phyloP scores from a whole-genome alignment of 2,797 vertebrate species.

The Sphenopsis melanotis region DNA sequence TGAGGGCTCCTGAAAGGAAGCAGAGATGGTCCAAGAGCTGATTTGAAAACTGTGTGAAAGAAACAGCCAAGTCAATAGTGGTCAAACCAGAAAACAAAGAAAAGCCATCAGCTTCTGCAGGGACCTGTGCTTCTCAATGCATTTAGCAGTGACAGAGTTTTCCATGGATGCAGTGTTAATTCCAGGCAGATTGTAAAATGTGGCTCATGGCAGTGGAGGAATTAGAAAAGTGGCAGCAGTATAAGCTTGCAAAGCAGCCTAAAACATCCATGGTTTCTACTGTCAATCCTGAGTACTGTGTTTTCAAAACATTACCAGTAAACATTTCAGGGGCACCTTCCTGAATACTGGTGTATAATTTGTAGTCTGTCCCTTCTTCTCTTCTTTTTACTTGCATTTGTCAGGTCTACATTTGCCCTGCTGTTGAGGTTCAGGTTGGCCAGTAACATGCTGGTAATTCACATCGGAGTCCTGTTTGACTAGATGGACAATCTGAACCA shows the following conservation, averaged over 20 bases:
- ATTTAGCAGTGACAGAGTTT: not conserved
- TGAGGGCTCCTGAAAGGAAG: not conserved
- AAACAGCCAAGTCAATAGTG: not conserved
- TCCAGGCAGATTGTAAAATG: not conserved
- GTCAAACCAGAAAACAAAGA: not conserved
- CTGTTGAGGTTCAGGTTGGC: not conserved
- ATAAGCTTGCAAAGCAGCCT: not conserved
- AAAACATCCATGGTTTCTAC: not conserved
- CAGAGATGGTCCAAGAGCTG: accelerated
- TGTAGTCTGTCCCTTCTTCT: not conserved
- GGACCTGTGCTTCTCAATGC: not conserved
- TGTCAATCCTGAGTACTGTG: not conserved
- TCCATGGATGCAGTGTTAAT: not conserved
- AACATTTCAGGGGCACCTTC: not conserved
- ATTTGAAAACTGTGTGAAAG: not conserved
- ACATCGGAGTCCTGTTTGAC: not conserved
- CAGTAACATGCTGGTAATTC: not conserved
- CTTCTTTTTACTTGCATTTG: not conserved
- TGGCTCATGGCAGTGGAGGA: not conserved
- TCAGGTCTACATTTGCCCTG: not conserved
- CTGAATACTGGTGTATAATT: not conserved
- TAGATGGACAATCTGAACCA: not conserved
- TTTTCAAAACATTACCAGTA: not conserved
- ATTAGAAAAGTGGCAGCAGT: not conserved
- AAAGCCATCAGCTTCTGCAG: not conserved